Base-by-base conservation (phyloP, 2,113 vertebrate species). In the Semnopithecus entellus region DNA sequence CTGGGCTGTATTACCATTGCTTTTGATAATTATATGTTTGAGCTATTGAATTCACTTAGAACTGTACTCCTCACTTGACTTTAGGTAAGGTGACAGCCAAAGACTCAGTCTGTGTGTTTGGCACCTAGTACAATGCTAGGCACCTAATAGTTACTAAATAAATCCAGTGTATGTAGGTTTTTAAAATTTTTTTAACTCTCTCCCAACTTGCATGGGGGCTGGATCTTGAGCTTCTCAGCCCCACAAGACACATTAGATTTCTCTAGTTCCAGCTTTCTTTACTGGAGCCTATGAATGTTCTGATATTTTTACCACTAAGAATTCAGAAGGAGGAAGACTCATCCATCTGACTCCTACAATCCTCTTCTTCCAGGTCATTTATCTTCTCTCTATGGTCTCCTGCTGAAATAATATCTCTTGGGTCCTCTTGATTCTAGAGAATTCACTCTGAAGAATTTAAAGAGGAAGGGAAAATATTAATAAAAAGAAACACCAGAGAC, bases 371-470 rank as follows among this genome's bases (percentile, higher is more conserved):
- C 52, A 25, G 12, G 8, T 48, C 27, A 6, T 35, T 73, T 91
- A n/a, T 91, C 22, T 43, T 81, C 50, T 79, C 23, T 68, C 18
- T 9, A 5, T 81, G 55, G 3, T 55, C 10, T 61, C 50, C 32
- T 70, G 6, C 1, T 82, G 38, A 89, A 68, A 85, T 38, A 64
- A 25, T 20, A 22, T 93, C 32, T 55, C 14, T 87, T 43, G 25
- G 93, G 10, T 94, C 94, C 81, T 97, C 93, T 95, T 95, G 52
- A 81, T 95, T 96, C 35, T 48, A 72, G 45, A 76, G 80, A 52
- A 50, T 97, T 95, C 40, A 86, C 50, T 92, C 55, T 48, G 3
- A 45, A 22, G 4, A 94, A 96, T 52, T 96, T 98, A 79, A 90
- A 85, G 79, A 96, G 25, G 17, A 95, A 84, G 22, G 23, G 11